phyloP scores from a whole-genome alignment of 2,888 invertebrate genomes.

The Plebejus anna region DNA sequence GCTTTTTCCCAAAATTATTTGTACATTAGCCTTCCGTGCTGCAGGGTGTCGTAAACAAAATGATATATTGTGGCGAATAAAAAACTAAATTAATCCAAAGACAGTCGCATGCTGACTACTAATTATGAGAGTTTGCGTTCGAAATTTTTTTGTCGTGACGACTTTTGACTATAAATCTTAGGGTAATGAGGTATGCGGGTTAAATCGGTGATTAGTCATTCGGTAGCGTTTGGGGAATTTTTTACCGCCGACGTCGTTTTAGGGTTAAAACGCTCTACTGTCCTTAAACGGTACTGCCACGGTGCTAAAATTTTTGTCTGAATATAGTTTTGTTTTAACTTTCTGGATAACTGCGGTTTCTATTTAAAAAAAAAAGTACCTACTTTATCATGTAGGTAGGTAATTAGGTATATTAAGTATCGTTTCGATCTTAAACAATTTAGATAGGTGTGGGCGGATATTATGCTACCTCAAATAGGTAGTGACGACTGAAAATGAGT shows the following conservation, averaged over 20 bases:
- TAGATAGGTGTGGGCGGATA: too few relatives aligned
- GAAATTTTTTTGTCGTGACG: conserved; percentile 76
- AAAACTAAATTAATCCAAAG: conserved; percentile 49
- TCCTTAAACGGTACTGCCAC: background rate
- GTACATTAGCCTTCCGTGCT: conserved; percentile 23
- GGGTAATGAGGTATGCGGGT: conserved; percentile 68
- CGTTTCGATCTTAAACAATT: too few relatives aligned
- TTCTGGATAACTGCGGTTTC: background rate
- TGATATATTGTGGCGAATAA: conserved; percentile 71
- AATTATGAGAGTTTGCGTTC: conserved; percentile 71
- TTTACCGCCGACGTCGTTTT: background rate
- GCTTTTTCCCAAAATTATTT: conserved; percentile 14
- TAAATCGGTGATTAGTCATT: conserved; percentile 29
- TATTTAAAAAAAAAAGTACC: too few relatives aligned
- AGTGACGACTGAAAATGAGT: too few relatives aligned
- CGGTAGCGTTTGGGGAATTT: conserved; percentile 17
- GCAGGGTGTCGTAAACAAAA: conserved; percentile 68
- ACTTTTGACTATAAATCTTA: conserved; percentile 71
- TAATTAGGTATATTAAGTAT: too few relatives aligned
- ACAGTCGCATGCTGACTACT: conserved; percentile 78
- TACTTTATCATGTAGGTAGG: too few relatives aligned
- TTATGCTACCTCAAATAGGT: too few relatives aligned
- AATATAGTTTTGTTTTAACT: background rate
- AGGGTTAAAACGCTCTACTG: background rate
- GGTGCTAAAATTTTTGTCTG: background rate